Evolutionary conservation across 2,888 invertebrate genomes (phyloP).

Genomic region (Drosophila lacicola): DNA sequence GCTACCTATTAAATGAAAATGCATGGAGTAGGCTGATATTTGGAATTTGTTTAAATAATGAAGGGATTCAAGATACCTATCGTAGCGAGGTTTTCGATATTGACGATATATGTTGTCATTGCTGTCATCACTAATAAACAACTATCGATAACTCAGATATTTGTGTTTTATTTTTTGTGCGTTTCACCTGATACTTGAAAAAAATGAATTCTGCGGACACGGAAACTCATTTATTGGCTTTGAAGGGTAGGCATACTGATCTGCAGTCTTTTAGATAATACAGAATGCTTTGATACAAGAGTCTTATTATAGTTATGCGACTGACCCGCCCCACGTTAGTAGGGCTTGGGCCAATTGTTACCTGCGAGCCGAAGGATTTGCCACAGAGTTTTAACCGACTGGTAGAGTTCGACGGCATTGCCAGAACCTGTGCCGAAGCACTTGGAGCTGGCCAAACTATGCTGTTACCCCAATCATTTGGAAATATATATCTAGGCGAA

Average conservation of each 20-base stretch:
- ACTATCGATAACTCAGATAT: slow-evolving; percentile 13
- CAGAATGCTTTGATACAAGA: neutral
- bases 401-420: slow-evolving; percentile 93
- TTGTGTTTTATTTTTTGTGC: slow-evolving; percentile 16
- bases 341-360: slow-evolving; percentile 90
- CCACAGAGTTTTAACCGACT: slow-evolving; percentile 93
- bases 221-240: slow-evolving; percentile 83
- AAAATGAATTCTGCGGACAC: slow-evolving; percentile 81
- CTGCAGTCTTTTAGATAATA: neutral
- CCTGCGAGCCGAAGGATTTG: slow-evolving; percentile 94
- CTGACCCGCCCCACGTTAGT: slow-evolving; percentile 96
- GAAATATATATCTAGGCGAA: slow-evolving; percentile 98
- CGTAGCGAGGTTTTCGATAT: slow-evolving; percentile 5
- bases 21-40: neutral
- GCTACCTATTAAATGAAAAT: slow-evolving; percentile 1
- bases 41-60: too few relatives aligned
- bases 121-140: slow-evolving; percentile 20
- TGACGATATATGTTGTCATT: neutral
- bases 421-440: slow-evolving; percentile 92
- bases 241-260: slow-evolving; percentile 80
- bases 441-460: slow-evolving; percentile 92
- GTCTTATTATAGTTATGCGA: slow-evolving; percentile 91
- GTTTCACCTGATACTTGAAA: slow-evolving; percentile 3
- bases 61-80: too few relatives aligned
- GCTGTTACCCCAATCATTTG: slow-evolving; percentile 97